Percentiles rank a stretch among this genome's conserved stretches.
phyloP scores from a whole-genome alignment of 2,797 vertebrate species.

The Cephalopachus bancanus region DNA sequence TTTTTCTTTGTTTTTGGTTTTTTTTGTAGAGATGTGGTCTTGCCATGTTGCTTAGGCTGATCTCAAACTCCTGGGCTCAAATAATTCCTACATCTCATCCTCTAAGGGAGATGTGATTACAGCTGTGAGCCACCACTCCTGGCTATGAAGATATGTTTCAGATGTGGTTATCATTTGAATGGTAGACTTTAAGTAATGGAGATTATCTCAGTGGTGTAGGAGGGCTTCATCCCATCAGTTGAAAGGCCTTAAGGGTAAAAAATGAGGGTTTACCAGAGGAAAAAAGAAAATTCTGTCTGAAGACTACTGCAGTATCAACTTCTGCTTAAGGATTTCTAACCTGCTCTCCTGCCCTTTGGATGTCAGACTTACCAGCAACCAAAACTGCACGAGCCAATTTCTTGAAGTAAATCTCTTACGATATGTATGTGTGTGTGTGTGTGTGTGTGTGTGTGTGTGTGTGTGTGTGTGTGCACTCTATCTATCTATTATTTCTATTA shows the following conservation, averaged over 20 bases:
- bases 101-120: too few relatives aligned
- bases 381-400: not conserved
- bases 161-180: not conserved
- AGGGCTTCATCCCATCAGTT: not conserved
- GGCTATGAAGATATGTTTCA: conserved; percentile 1
- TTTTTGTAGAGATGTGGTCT: too few relatives aligned
- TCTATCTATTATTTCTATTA: not conserved
- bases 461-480: not conserved
- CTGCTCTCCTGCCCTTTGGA: not conserved
- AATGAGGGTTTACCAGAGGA: not conserved
- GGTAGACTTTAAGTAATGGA: conserved; percentile 13
- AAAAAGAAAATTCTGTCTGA: not conserved
- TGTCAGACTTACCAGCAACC: not conserved
- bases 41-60: too few relatives aligned
- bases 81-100: too few relatives aligned
- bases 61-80: too few relatives aligned
- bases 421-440: not conserved
- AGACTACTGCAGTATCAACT: not conserved
- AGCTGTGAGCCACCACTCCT: too few relatives aligned
- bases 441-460: not conserved
- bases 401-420: not conserved
- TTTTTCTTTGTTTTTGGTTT: too few relatives aligned
- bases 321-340: not conserved
- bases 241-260: conserved; percentile 11
- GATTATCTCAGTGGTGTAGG: not conserved